Base-by-base conservation (phyloP, 23 tunicate genomes). In the Halocynthia aurantium region DNA sequence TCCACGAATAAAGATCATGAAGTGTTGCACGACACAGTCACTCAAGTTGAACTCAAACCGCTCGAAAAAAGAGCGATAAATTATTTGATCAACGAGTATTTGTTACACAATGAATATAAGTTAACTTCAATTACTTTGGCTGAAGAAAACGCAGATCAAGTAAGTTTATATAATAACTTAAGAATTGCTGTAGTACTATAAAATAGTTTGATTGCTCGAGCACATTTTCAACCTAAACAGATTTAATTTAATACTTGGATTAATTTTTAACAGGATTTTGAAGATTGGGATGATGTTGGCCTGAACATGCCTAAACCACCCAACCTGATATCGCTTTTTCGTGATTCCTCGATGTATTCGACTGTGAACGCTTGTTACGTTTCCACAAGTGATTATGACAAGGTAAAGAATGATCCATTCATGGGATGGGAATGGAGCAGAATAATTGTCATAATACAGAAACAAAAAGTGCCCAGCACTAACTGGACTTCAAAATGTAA, bases 281-380 rank as follows among this genome's bases (percentile, higher is more conserved):
- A 91, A 85, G 97, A 91, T 40, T 91, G 97, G 97, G 77, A 91
- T 62, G 97, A 91, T 82, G 97, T 91, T 17, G 97, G 97, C 6
- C 9, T 91, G 12, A 91, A 91, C 76, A 91, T 90, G 53, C 70
- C 97, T 13, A 91, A 91, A 77, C 97, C 97, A 6, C 97, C 91
- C 6, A 90, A 61, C 54, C 67, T 91, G 61, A 55, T 85, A 17
- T 61, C 52, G n/a, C 77, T 91, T 49, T 91, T 87, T 57, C 69
- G 87, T 64, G 87, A 85, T 52, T 82, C 71, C 76, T 57, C 60
- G 58, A 80, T 71, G n/a, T n/a, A 2, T 60, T 60, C 64, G 2
- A 60, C 17, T n/a, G 17, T 60, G 64, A 60, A 15, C 2, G 17
- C 64, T 2, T 15, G 64, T 60, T 15, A n/a, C 17, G n/a, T 60